These are phyloP conservation scores for Bimastos eiseni DNA, from an alignment of 2,888 invertebrate genomes.

Conservation along the genomic window DNA sequence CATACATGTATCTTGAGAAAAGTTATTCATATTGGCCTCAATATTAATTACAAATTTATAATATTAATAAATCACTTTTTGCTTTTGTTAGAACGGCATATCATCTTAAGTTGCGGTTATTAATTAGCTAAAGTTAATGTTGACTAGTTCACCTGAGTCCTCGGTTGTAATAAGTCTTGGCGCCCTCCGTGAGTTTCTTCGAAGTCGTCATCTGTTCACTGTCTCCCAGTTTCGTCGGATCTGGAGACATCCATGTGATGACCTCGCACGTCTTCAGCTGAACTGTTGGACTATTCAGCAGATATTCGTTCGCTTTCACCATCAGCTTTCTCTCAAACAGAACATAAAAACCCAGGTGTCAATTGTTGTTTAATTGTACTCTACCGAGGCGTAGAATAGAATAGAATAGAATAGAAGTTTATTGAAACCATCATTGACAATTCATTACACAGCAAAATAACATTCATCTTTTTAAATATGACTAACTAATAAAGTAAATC, in stretches of 20 bases:
- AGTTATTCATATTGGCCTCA: no score
- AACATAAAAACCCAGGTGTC: not conserved
- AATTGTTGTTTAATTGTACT: not conserved
- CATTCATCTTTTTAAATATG: no score
- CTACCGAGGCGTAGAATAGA: not conserved
- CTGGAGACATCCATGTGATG: conserved; percentile 42
- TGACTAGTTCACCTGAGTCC: conserved; percentile 41
- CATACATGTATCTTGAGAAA: no score
- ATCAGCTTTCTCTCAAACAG: conserved; percentile 37
- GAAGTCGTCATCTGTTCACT: conserved; percentile 41
- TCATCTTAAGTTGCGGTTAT: not conserved
- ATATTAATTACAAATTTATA: no score
- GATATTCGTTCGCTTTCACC: conserved; percentile 44
- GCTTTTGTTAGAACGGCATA: no score
- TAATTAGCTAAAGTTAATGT: not conserved
- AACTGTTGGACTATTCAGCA: conserved; percentile 39
- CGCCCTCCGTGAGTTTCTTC: conserved; percentile 35
- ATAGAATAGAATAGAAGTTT: not conserved
- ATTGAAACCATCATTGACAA: no score
- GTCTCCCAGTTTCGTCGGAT: conserved; percentile 35
- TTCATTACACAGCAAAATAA: no score
- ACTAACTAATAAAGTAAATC: no score
- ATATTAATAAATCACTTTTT: no score
- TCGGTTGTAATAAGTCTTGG: conserved; percentile 36
- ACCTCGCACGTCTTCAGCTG: conserved; percentile 41